Base-by-base conservation (phyloP, 2,888 invertebrate species). In the Phytoseiulus persimilis region DNA sequence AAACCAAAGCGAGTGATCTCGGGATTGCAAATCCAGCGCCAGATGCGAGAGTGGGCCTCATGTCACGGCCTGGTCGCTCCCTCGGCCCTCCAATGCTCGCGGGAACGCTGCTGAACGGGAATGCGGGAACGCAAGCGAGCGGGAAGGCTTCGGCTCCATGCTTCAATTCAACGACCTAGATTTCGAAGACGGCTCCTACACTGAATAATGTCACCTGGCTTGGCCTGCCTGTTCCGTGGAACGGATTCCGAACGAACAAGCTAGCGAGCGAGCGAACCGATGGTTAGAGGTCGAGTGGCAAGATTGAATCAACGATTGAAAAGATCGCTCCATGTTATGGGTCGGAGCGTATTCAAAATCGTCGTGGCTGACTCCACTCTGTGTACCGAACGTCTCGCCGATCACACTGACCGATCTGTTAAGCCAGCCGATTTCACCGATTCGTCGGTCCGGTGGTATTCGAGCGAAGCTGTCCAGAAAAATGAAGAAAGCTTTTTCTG, bases 151-250 rank as follows among this genome's bases (percentile, higher is more conserved):
- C 65, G 65, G 65, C 65, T 65, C 65, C 65, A 65, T 65, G 65
- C 65, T 65, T 65, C 65, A 65, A 65, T 65, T 65, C 65, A 65
- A 65, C 65, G 65, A 65, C 65, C 65, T 23, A 65, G 65, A 65
- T 65, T 65, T 28, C 65, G 65, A 65, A 65, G 65, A 65, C 65
- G 65, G 65, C 65, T 65, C 65, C 65, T 6, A 28, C 65, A 28
- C 65, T 65, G 65, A 65, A 65, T 65, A 65, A 65, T 65, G 65
- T 65, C 65, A 65, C 65, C 65, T 65, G 65, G 65, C 65, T 65
- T 65, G 65, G 65, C 65, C 65, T 65, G 65, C 65, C 65, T 65
- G 65, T 65, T 65, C 65, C 65, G 65, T 65, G 65, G 28, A 65
- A 65, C 65, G 65, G 23, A 65, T 65, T 65, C 28, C 65, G 65